Evolutionary conservation across 1,140 invertebrate species (phyloP), one percentile per base, ranked within the genome.

Genomic region (Drosophila sp.): DNA sequence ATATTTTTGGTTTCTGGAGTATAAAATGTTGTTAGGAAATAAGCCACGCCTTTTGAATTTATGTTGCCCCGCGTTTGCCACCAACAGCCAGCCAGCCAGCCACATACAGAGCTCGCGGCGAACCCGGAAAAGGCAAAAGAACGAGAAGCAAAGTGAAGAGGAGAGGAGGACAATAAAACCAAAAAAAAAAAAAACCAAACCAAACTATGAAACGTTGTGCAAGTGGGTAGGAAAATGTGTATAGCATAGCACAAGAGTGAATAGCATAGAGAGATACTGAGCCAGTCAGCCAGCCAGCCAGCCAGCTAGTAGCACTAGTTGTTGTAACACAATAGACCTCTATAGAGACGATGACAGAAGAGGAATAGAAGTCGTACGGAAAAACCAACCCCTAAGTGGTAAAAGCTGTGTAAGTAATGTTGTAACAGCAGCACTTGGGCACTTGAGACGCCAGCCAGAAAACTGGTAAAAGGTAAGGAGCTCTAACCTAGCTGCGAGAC

Each of bases 21-120:
- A 70, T 70, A 67, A 71, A 80, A 76, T 70, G 71, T 77, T 78
- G 74, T 82, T 72, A 73, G 82, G 57, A 82, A 79, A 76, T 67
- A 86, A 87, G 83, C 83, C 83, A 79, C 83, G 83, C 83, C 83
- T 56, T 71, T 72, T 64, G 67, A 70, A 86, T 83, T 87, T 86
- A 76, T 79, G 76, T 60, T 79, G 73, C 63, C 70, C 44, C 44
- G 25, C 44, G 25, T 50, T 25, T 50, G 44, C 25, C 35, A 38
- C 35, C 35, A 38, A 38, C 35, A 38, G 10, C 35, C 35, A 38
- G 35, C 35, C 35, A 11, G 35, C 35, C 35, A 38, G 35, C 33
- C 33, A 44, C 41, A 35, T 41, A 56, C 63, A 71, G 71, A 73
- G 73, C 66, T 69, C 80, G 70, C 63, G 71, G 76, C 76, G 79